Base-by-base conservation (phyloP, 1,140 invertebrate species). In the Drosophila mayri region DNA sequence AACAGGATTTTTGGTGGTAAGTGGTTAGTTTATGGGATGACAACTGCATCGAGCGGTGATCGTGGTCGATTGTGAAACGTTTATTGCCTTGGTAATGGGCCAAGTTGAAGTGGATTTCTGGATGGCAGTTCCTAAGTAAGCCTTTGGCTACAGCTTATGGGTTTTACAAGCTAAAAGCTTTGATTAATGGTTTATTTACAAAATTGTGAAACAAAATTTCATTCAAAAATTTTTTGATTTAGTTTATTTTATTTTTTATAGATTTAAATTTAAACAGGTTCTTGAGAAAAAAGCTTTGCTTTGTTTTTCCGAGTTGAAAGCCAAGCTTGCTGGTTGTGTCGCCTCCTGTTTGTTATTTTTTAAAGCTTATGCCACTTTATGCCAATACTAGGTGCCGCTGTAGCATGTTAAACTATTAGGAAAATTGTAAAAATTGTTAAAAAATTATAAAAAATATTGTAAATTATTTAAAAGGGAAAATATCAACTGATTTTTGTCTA, bases 1-100 rank as follows among this genome's bases (percentile, higher is more conserved):
- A 46, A 49, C 66, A 41, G 30, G 63, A 68, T 40, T 71, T 47
- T n/a, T 20, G 14, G 20, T 35, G 47, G 65, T 43, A 54, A 70
- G 65, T 58, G 68, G 37, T 25, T 59, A 43, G 44, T 72, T 72
- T 72, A 72, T 72, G 52, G 68, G 68, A 72, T 72, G 68, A 72
- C 47, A 49, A 30, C 68, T 60, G 37, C 52, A 38, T 71, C 44
- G 37, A 41, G 37, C 12, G 14, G 52, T 16, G 52, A 55, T 55
- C 20, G 66, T 41, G 37, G 68, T 20, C 44, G 14, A 16, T 71
- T 50, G 66, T 35, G 66, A 71, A 72, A 71, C 30, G 30, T 16
- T 60, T 60, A 60, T 71, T 49, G 68, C 68, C 68, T 49, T 72
- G 52, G 44, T 72, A 72, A 72, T 58, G 28, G 28, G 43, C 30